phyloP scores from a whole-genome alignment of 1,140 invertebrate species.

The Heterodera schachtii region DNA sequence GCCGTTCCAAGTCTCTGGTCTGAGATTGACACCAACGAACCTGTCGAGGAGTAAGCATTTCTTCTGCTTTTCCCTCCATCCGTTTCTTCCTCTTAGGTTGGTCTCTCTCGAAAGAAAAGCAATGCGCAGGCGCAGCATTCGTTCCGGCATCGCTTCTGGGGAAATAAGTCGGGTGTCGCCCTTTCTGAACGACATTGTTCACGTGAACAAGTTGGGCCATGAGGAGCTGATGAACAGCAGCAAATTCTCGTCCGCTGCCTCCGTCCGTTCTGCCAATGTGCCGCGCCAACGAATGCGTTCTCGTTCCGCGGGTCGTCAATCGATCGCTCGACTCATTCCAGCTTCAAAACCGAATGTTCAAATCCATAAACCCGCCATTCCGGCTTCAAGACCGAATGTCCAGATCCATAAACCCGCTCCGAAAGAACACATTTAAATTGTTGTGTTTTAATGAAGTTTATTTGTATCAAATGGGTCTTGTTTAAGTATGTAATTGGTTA shows the following conservation, averaged over 20 bases:
- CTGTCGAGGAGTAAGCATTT: constrained; percentile 1
- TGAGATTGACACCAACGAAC: constrained; percentile 31
- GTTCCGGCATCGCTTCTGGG: background rate
- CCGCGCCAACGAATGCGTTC: constrained; percentile 33
- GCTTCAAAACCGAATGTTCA: constrained; percentile 29
- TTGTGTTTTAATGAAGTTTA: too few relatives aligned
- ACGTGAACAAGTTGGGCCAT: constrained; percentile 15
- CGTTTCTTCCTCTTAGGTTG: background rate
- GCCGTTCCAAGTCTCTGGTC: constrained; percentile 37
- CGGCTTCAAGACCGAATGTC: too few relatives aligned
- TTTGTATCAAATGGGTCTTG: too few relatives aligned
- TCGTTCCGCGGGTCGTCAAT: constrained; percentile 28
- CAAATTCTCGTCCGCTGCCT: constrained; percentile 20
- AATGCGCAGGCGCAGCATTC: constrained; percentile 17
- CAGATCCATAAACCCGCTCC: too few relatives aligned
- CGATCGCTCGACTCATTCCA: constrained; percentile 23
- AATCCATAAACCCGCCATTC: constrained; percentile 19
- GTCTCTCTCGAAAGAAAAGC: constrained; percentile 19
- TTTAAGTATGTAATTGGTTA: too few relatives aligned
- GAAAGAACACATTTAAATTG: too few relatives aligned
- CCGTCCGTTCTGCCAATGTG: constrained; percentile 11
- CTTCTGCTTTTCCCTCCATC: too few relatives aligned
- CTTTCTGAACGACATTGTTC: constrained; percentile 21
- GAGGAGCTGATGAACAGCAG: constrained; percentile 27
- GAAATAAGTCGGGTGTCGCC: constrained; percentile 17